These are phyloP conservation scores for Parnassius glacialis DNA, from an alignment of 2,888 invertebrate genomes.

Conservation along the genomic window DNA sequence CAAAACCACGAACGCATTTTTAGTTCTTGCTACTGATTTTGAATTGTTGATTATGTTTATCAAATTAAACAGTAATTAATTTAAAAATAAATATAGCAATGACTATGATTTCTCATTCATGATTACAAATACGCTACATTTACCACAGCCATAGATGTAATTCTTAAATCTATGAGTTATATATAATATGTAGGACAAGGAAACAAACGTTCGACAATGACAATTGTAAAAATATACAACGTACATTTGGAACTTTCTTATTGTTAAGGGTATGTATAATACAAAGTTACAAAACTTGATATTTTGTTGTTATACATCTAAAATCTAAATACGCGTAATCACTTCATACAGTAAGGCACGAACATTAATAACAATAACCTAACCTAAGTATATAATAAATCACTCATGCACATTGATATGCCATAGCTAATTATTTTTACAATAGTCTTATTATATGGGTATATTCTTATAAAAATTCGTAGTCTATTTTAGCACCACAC, in stretches of 20 bases:
- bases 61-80: neutral
- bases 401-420: slow-evolving; percentile 55
- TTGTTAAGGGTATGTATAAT: slow-evolving; percentile 26
- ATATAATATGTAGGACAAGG: slow-evolving; percentile 32
- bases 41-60: too few relatives aligned
- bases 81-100: slow-evolving; percentile 29
- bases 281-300: slow-evolving; percentile 5
- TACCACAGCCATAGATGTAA: slow-evolving; percentile 69
- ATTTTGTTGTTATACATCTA: neutral
- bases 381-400: slow-evolving; percentile 41
- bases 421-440: slow-evolving; percentile 36
- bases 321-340: slow-evolving; percentile 36
- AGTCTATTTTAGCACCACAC: slow-evolving; percentile 33
- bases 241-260: slow-evolving; percentile 41
- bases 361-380: slow-evolving; percentile 43
- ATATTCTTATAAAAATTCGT: slow-evolving; percentile 36
- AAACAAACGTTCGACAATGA: slow-evolving; percentile 13
- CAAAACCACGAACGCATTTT: too few relatives aligned
- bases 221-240: slow-evolving; percentile 37
- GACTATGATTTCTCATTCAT: slow-evolving; percentile 63
- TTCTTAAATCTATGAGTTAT: slow-evolving; percentile 48
- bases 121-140: slow-evolving; percentile 39
- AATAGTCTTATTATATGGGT: slow-evolving; percentile 33
- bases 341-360: slow-evolving; percentile 64
- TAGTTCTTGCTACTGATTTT: too few relatives aligned